Evolutionary conservation across 2,113 vertebrate species (phyloP).

Genomic region (Lasiurus borealis): DNA sequence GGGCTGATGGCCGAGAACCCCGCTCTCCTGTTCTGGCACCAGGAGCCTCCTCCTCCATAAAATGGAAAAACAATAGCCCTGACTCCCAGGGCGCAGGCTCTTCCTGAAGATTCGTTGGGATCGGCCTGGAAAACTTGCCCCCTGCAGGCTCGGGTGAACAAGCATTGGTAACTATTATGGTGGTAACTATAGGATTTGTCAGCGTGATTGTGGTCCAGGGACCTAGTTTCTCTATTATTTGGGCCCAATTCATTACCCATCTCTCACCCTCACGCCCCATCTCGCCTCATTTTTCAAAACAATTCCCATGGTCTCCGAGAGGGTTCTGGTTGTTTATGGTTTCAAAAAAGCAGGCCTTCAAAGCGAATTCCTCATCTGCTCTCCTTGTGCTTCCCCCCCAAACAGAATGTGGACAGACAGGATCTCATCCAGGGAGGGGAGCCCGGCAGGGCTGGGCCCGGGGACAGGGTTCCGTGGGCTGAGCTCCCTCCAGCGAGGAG

Average conservation of each 20-base stretch:
- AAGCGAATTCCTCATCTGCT: slow-evolving; percentile 62
- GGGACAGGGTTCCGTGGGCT: background rate
- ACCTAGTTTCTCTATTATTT: background rate
- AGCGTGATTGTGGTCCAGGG: background rate
- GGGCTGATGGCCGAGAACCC: background rate
- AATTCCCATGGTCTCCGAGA: background rate
- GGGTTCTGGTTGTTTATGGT: background rate
- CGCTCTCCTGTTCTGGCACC: background rate
- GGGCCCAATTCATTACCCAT: fast-evolving
- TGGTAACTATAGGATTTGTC: background rate
- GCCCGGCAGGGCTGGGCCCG: background rate
- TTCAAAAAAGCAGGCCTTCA: slow-evolving; percentile 47
- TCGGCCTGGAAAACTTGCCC: background rate
- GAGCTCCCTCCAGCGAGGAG: background rate
- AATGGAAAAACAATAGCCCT: background rate
- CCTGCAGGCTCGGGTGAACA: background rate
- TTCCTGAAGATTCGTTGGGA: background rate
- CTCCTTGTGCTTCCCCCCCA: background rate
- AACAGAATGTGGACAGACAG: background rate
- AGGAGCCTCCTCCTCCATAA: background rate
- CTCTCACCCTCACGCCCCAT: background rate
- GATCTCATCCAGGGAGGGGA: background rate
- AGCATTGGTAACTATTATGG: fast-evolving
- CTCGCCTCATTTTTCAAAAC: background rate
- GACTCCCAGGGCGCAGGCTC: background rate